phyloP scores from a whole-genome alignment of 1,140 invertebrate genomes.

The Scaptodrosophila lebanonensis region DNA sequence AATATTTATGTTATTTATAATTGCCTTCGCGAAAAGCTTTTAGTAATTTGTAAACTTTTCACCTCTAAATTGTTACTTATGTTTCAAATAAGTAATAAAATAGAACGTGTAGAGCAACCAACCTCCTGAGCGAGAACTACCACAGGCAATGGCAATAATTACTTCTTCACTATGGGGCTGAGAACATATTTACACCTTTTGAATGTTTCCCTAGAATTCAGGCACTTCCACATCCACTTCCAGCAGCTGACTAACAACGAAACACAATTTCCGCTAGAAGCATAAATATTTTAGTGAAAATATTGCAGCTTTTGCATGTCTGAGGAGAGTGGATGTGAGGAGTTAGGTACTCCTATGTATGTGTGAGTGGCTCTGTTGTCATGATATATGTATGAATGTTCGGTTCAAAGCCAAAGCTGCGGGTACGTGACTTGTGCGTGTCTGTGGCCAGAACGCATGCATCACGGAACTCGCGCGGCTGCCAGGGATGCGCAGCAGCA shows the following conservation, averaged over 20 bases:
- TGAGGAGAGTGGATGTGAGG: neutral
- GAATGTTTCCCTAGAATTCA: too few relatives aligned
- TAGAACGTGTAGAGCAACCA: too few relatives aligned
- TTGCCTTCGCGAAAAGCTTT: too few relatives aligned
- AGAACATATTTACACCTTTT: too few relatives aligned
- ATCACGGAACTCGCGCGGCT: slow-evolving; percentile 1
- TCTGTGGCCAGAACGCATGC: slow-evolving; percentile 14
- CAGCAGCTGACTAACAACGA: slow-evolving; percentile 37
- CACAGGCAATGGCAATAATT: too few relatives aligned
- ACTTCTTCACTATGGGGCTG: too few relatives aligned
- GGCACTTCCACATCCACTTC: too few relatives aligned
- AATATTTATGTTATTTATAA: too few relatives aligned
- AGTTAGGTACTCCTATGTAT: neutral
- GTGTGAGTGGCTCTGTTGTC: slow-evolving; percentile 14
- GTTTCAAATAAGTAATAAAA: too few relatives aligned
- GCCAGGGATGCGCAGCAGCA: slow-evolving; percentile 46
- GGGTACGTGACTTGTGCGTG: slow-evolving; percentile 50
- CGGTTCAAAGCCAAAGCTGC: slow-evolving; percentile 15
- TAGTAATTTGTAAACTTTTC: too few relatives aligned
- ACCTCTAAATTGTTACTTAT: too few relatives aligned
- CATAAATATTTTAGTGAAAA: slow-evolving; percentile 47
- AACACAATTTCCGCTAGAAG: slow-evolving; percentile 57
- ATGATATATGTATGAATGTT: slow-evolving; percentile 55
- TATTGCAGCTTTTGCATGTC: slow-evolving; percentile 39
- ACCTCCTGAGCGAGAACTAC: too few relatives aligned